Conservation (phyloP, 2,888 invertebrate species). For the Apotomis betuletana region DNA sequence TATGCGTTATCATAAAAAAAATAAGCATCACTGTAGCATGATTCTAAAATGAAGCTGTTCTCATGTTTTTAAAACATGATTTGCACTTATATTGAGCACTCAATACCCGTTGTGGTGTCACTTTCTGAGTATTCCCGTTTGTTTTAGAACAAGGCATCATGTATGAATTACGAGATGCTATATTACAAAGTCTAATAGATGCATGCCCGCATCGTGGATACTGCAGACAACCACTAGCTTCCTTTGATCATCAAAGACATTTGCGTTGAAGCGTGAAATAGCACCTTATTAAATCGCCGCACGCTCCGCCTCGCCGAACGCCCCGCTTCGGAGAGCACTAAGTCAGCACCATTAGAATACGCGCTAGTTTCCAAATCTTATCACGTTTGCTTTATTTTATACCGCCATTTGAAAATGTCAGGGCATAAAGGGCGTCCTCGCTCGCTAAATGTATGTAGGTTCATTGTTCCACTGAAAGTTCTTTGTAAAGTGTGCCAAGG, state of each 20-base stretch:
- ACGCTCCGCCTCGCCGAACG: not conserved
- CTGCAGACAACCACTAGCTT: too few relatives aligned
- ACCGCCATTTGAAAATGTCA: constrained; percentile 57
- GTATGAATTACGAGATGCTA: not conserved
- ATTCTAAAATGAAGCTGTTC: too few relatives aligned
- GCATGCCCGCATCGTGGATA: too few relatives aligned
- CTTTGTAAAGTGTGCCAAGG: constrained; percentile 23
- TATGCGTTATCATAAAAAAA: too few relatives aligned
- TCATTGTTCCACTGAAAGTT: constrained; percentile 28
- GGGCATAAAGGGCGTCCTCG: constrained; percentile 46
- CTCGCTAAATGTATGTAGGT: constrained; percentile 31
- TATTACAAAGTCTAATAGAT: not conserved
- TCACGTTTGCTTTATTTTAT: constrained; percentile 50
- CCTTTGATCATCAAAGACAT: not conserved
- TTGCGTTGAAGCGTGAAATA: not conserved
- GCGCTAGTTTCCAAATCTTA: constrained; percentile 46
- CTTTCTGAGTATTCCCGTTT: not conserved
- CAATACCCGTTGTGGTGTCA: not conserved
- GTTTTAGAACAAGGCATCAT: not conserved
- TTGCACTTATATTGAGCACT: too few relatives aligned
- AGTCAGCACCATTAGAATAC: constrained; percentile 7
- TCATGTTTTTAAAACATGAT: too few relatives aligned
- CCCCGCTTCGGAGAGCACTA: not conserved
- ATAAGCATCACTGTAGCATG: too few relatives aligned
- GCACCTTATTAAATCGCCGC: not conserved